Evolutionary conservation across 1,140 invertebrate genomes (phyloP).

Genomic region (Holotrichia oblita): DNA sequence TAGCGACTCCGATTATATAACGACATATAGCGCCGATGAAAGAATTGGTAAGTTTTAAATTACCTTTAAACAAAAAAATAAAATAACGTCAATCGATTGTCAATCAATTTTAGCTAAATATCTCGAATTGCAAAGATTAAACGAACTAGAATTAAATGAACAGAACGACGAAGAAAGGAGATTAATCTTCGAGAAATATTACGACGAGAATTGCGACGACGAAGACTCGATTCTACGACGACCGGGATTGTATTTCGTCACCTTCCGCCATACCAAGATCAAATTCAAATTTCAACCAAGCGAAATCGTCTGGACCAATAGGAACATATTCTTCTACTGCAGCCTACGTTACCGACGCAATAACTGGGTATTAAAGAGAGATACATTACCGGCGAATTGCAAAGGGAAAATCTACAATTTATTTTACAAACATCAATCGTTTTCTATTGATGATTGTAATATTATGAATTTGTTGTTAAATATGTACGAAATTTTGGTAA

Average conservation of each 20-base stretch:
- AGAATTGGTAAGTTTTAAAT: conserved; percentile 32
- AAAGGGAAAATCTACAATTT: background rate
- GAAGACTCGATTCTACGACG: background rate
- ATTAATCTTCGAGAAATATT: background rate
- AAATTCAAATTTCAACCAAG: background rate
- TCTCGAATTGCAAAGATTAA: background rate
- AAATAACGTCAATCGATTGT: background rate
- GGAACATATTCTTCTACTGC: background rate
- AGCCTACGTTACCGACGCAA: background rate
- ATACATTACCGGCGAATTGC: background rate
- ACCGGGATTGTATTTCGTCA: background rate
- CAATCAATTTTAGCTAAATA: conserved; percentile 33
- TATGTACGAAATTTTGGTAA: background rate
- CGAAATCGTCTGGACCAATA: background rate
- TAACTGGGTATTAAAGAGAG: background rate
- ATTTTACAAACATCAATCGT: background rate
- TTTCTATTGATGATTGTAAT: background rate
- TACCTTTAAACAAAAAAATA: background rate
- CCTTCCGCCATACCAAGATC: background rate
- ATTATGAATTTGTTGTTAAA: background rate
- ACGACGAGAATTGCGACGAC: background rate
- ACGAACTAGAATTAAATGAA: background rate
- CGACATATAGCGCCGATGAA: conserved; percentile 25
- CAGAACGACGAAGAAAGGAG: background rate
- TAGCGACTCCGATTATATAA: conserved; percentile 16